A percentile compares a stretch with the other conserved stretches of the same genome.
phyloP scores from a whole-genome alignment of 2,888 invertebrate genomes.

The Aspidiotus rigidus region DNA sequence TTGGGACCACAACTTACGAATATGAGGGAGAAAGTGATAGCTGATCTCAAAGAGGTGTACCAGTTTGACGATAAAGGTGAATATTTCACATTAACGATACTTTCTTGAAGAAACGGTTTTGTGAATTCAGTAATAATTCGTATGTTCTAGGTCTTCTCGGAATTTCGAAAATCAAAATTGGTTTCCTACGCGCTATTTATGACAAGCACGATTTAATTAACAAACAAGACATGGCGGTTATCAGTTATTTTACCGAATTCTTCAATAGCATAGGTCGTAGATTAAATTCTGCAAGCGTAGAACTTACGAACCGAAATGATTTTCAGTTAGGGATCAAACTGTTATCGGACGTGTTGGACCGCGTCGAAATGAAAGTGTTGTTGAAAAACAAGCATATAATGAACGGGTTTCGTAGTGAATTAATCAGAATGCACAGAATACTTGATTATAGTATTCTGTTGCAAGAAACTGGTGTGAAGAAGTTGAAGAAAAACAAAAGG shows the following conservation, averaged over 20 bases:
- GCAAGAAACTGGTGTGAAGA: not conserved
- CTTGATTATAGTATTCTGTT: not conserved
- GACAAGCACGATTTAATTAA: not conserved
- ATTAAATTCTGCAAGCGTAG: not conserved
- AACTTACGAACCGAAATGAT: not conserved
- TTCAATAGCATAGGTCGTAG: not conserved
- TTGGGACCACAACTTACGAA: too few relatives aligned
- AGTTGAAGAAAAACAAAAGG: not conserved
- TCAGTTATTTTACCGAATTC: slow-evolving; percentile 2
- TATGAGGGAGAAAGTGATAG: not conserved
- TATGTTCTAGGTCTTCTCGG: not conserved
- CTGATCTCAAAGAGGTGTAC: not conserved
- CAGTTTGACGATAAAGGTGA: not conserved
- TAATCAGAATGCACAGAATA: not conserved
- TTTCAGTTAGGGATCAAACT: not conserved
- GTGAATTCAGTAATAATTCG: not conserved
- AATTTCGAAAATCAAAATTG: not conserved
- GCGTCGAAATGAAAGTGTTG: not conserved
- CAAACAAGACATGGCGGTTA: not conserved
- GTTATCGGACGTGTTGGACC: not conserved
- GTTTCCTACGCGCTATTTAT: not conserved
- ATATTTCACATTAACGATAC: not conserved
- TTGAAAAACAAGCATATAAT: not conserved
- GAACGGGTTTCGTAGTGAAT: not conserved
- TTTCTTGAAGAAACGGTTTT: not conserved